These are phyloP conservation scores for Sarcophaga carnaria DNA, from an alignment of 2,888 invertebrate genomes.

Conservation along the genomic window DNA sequence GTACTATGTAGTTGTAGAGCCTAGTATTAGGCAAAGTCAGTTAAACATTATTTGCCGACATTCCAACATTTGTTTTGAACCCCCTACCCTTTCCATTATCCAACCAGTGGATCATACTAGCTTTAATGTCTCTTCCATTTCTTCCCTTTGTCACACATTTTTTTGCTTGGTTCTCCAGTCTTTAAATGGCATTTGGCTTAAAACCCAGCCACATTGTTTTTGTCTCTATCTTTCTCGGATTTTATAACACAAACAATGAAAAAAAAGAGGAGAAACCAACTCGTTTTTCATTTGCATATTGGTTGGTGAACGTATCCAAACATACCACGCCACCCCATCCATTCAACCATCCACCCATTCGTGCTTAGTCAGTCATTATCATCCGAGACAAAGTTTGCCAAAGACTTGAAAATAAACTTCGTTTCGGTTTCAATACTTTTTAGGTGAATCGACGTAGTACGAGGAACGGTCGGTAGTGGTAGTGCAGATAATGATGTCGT, in stretches of 20 bases:
- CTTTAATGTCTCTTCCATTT: slow-evolving; percentile 44
- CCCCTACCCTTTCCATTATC: background rate
- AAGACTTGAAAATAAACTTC: slow-evolving; percentile 36
- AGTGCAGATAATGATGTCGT: slow-evolving; percentile 18
- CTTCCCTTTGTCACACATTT: slow-evolving; percentile 19
- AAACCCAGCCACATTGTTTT: slow-evolving; percentile 31
- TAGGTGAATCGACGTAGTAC: background rate
- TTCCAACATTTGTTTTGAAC: slow-evolving; percentile 14
- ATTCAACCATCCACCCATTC: background rate
- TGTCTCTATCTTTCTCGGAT: slow-evolving; percentile 29
- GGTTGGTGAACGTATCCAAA: background rate
- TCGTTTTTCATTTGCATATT: slow-evolving; percentile 62
- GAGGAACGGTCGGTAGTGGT: background rate
- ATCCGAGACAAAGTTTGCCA: slow-evolving; percentile 39
- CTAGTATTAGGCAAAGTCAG: slow-evolving; percentile 45
- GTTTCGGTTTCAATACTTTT: slow-evolving; percentile 10
- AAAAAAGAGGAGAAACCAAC: slow-evolving; percentile 9
- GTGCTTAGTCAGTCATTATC: background rate
- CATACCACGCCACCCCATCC: background rate
- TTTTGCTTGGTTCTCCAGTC: slow-evolving; percentile 2
- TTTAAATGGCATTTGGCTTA: slow-evolving; percentile 9
- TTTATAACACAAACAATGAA: background rate
- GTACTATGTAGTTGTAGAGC: background rate
- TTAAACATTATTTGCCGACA: slow-evolving; percentile 38
- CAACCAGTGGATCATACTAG: background rate